Evolutionary conservation across 2,113 vertebrate genomes (phyloP).

Genomic region (Toxotes chatareus): DNA sequence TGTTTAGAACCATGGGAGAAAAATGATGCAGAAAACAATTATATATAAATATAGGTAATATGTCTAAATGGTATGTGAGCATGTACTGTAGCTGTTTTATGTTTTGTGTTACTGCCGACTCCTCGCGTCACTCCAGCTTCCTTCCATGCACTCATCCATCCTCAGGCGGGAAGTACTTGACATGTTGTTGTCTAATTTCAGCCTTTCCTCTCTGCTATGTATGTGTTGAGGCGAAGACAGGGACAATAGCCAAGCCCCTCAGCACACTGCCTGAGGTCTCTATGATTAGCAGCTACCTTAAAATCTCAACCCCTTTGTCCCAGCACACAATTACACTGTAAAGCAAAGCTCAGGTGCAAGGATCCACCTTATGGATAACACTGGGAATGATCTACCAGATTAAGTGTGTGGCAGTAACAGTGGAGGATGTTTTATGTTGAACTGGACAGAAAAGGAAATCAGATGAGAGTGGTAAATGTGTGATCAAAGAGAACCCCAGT

Average conservation of each 20-base stretch:
- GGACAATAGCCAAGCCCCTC: constrained; percentile 60
- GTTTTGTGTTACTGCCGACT: constrained; percentile 37
- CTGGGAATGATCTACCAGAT: constrained; percentile 10
- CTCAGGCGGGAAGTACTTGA: constrained; percentile 72
- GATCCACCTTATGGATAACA: constrained; percentile 27
- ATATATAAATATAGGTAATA: background rate
- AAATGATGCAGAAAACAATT: background rate
- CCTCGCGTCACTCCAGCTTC: constrained; percentile 72
- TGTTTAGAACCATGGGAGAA: constrained; percentile 5
- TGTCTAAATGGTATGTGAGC: constrained; percentile 2
- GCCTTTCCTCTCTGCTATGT: constrained; percentile 64
- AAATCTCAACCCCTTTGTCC: constrained; percentile 66
- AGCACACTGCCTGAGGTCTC: constrained; percentile 52
- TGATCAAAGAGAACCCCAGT: constrained; percentile 26
- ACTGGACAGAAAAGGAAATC: constrained; percentile 1
- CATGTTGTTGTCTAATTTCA: constrained; percentile 80
- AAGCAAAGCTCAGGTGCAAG: constrained; percentile 28
- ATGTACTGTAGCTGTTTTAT: constrained; percentile 12
- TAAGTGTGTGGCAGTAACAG: constrained; percentile 2
- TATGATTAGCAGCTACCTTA: constrained; percentile 67
- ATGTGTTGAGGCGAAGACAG: constrained; percentile 46
- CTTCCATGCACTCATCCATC: constrained; percentile 74
- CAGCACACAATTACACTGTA: constrained; percentile 60
- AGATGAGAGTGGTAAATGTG: background rate
- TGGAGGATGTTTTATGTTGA: constrained; percentile 21